Conservation (phyloP, 2,888 invertebrate species). For the Lasiommata megera region DNA sequence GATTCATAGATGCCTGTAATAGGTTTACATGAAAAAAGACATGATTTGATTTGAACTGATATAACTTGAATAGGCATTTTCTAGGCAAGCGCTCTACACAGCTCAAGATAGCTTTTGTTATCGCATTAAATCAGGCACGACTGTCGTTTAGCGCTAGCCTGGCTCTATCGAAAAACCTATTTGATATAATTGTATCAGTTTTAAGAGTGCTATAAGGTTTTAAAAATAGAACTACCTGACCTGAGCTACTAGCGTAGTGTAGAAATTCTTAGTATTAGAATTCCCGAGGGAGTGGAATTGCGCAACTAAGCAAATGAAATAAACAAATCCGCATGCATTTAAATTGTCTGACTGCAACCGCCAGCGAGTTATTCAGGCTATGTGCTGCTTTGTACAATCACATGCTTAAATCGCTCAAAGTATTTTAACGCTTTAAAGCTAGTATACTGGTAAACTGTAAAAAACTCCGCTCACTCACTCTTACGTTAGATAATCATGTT, state of each 20-base stretch:
- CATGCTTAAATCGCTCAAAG: conserved; percentile 11
- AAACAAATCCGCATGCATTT: conserved; percentile 22
- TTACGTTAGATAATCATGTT: no score
- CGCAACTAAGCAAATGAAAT: conserved; percentile 19
- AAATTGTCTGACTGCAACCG: conserved; percentile 18
- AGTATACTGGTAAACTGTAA: not conserved
- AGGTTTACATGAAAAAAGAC: no score
- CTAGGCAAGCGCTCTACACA: no score
- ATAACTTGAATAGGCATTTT: no score
- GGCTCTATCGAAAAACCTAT: no score
- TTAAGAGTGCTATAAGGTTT: no score
- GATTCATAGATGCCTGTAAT: no score
- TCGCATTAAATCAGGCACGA: no score
- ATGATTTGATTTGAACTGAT: no score
- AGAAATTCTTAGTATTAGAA: conserved; percentile 6
- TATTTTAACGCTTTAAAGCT: not conserved
- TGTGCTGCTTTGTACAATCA: conserved; percentile 13
- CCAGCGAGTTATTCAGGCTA: conserved; percentile 6
- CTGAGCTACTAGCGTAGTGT: not conserved
- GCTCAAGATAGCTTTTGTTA: no score
- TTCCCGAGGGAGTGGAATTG: conserved; percentile 8
- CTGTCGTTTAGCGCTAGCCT: no score
- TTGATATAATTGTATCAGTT: no score
- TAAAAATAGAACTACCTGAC: not conserved
- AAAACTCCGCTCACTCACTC: not conserved